Percentiles rank a stretch among this genome's conserved stretches.
phyloP scores from a whole-genome alignment of 2,113 vertebrate species.

The Poecilia latipinna region DNA sequence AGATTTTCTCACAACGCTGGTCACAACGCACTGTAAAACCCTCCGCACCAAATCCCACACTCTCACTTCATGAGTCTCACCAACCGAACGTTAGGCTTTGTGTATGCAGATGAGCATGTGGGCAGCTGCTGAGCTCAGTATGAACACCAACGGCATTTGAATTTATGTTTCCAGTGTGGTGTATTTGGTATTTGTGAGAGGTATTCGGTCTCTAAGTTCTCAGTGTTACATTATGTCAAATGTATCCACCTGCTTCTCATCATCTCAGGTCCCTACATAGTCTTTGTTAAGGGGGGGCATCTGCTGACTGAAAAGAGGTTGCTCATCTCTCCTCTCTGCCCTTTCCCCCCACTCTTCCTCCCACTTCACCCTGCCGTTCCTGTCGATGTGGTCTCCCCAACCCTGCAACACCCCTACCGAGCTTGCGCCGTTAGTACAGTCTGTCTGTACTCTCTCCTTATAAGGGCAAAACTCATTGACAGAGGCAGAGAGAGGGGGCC shows the following conservation, averaged over 20 bases:
- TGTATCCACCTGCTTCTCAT: slow-evolving; percentile 48
- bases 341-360: slow-evolving; percentile 39
- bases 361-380: slow-evolving; percentile 22
- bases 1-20: background rate
- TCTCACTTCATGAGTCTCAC: slow-evolving; percentile 44
- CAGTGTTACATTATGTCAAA: slow-evolving; percentile 18
- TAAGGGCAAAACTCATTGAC: slow-evolving; percentile 85
- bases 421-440: slow-evolving; percentile 75
- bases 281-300: slow-evolving; percentile 9
- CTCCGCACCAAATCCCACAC: slow-evolving; percentile 41
- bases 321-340: slow-evolving; percentile 30
- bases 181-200: slow-evolving; percentile 6
- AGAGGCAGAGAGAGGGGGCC: slow-evolving; percentile 71
- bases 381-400: slow-evolving; percentile 48
- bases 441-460: slow-evolving; percentile 83
- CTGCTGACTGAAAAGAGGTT: slow-evolving; percentile 66
- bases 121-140: slow-evolving; percentile 57
- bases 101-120: slow-evolving; percentile 52
- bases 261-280: slow-evolving; percentile 20
- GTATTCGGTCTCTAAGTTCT: slow-evolving; percentile 17
- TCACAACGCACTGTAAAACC: slow-evolving; percentile 48
- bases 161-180: slow-evolving; percentile 19
- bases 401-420: slow-evolving; percentile 73
- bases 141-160: slow-evolving; percentile 19
- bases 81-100: slow-evolving; percentile 39